Base-by-base conservation (phyloP, 1,140 invertebrate genomes). In the Heliconius himera region DNA sequence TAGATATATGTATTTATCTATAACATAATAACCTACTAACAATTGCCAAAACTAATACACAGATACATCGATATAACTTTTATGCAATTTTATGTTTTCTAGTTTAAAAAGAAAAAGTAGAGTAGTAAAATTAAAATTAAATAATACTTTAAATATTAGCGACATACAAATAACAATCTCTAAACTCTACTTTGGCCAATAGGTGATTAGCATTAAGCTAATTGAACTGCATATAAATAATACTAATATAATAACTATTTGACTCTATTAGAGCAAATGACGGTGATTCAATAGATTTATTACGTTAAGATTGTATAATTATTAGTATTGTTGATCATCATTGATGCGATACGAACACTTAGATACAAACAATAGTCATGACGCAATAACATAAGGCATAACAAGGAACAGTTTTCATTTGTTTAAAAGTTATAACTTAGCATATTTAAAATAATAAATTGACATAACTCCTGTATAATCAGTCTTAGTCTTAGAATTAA, bases 361-460 rank as follows among this genome's bases (percentile, higher is more conserved):
- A 73, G 74, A 82, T 82, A 89, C 85, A 82, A 83, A 89, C 85
- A 82, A 83, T 73, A 84, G 88, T 83, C 71, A 78, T 81, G 78
- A 87, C 84, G 81, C 84, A 83, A 86, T 79, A 66, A 73, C 36
- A 70, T 76, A 73, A 70, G 79, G 83, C 79, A 83, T 81, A 83
- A 83, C 80, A 86, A 83, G 78, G 41, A 85, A 88, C 87, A 87
- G 85, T 84, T 85, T 78, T 81, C 81, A 84, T 85, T 88, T 82
- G 80, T 85, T 81, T 83, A 83, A 76, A 84, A 87, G 83, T 87
- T 90, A 88, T 88, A 84, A 80, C 80, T 86, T 87, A 86, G 86
- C 84, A 88, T 88, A 89, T 88, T 85, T 91, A 89, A 91, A 92
- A 91, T 90, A 89, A 91, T 84, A 91, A 90, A 90, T 91, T 89